Conservation (phyloP, 2,888 invertebrate species). For the Drosophila emarginata region DNA sequence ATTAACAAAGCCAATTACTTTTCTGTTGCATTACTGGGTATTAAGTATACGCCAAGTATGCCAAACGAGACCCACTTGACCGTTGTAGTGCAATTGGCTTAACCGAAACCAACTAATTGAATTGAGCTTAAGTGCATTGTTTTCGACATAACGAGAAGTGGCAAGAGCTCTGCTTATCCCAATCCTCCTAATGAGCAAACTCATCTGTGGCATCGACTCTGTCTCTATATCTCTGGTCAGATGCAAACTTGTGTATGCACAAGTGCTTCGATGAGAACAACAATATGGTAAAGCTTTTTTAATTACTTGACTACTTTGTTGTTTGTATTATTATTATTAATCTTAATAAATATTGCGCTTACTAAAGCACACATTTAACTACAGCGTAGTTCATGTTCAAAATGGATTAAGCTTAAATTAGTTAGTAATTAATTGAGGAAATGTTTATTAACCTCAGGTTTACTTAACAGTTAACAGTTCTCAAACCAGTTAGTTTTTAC, state of each 20-base stretch:
- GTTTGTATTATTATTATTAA: conserved; percentile 46
- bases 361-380: conserved; percentile 6
- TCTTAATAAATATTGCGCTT: conserved; percentile 45
- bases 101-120: conserved; percentile 27
- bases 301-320: conserved; percentile 56
- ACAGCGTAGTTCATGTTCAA: conserved; percentile 2
- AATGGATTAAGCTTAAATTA: not conserved
- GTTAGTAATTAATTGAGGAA: conserved; percentile 3
- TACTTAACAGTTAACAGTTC: not conserved
- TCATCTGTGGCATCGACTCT: conserved; percentile 7
- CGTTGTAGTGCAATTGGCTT: conserved; percentile 1
- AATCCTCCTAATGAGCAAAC: conserved; percentile 26
- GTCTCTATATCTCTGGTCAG: not conserved
- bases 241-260: conserved; percentile 50
- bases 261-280: conserved; percentile 48
- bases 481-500: not conserved
- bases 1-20: conserved; percentile 37
- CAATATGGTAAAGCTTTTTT: conserved; percentile 59
- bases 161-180: conserved; percentile 12
- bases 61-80: conserved; percentile 13
- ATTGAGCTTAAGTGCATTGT: conserved; percentile 33
- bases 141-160: conserved; percentile 22
- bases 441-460: not conserved
- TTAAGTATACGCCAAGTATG: conserved; percentile 43
- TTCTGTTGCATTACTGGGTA: conserved; percentile 35